Evolutionary conservation across 1,140 invertebrate species (phyloP).

Genomic region (Carcinoscorpius rotundicauda): DNA sequence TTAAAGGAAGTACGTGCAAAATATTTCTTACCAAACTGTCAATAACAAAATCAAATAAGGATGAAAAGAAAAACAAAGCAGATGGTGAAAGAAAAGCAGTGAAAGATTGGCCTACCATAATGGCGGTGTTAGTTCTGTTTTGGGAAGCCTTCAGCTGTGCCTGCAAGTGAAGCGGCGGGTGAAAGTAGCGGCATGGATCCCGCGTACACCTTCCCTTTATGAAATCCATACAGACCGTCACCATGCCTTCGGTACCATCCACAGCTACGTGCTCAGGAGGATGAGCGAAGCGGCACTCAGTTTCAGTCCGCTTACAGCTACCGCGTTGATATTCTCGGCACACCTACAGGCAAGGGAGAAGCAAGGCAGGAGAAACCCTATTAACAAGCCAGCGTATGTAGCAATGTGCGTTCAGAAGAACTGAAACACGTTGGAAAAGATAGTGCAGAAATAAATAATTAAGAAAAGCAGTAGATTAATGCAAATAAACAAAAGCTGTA

Average conservation of each 20-base stretch:
- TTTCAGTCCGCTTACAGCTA: constrained; percentile 88
- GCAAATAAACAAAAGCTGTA: no score
- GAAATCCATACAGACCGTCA: constrained; percentile 98
- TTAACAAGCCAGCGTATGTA: neutral
- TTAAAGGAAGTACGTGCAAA: no score
- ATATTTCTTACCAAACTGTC: no score
- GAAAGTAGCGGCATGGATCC: constrained; percentile 93
- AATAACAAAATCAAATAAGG: no score
- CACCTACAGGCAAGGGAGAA: constrained; percentile 50
- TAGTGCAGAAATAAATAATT: no score
- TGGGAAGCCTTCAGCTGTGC: constrained; percentile 93
- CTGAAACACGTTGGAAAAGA: no score
- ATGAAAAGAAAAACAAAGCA: no score
- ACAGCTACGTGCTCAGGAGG: constrained; percentile 74
- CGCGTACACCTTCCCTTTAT: constrained; percentile 92
- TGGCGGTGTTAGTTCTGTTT: constrained; percentile 56
- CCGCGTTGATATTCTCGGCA: constrained; percentile 96
- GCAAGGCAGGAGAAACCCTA: constrained; percentile 20
- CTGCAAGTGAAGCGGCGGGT: constrained; percentile 95
- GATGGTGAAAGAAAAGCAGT: no score
- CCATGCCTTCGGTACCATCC: constrained; percentile 80
- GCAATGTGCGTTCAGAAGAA: no score
- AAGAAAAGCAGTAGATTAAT: no score
- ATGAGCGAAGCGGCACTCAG: constrained; percentile 95
- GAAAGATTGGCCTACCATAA: constrained; percentile 49